Conservation (phyloP, 2,797 vertebrate genomes). For the Gephyroberyx darwinii region DNA sequence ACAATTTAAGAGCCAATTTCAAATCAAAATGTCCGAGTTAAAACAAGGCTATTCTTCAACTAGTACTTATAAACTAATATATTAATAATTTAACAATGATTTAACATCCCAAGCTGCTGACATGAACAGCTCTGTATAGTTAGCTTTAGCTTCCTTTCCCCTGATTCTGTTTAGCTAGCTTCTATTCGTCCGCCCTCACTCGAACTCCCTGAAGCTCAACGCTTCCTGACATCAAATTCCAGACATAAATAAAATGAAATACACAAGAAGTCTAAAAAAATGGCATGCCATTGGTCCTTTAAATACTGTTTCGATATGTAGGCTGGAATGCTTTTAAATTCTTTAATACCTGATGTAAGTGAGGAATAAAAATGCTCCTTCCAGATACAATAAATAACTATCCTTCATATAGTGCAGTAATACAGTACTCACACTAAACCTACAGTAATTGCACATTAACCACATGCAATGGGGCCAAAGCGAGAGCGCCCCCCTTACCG, state of each 20-base stretch:
- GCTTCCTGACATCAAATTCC: conserved; percentile 54
- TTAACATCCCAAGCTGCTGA: conserved; percentile 48
- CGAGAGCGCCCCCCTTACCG: conserved; percentile 25
- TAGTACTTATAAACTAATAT: conserved; percentile 72
- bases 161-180: conserved; percentile 63
- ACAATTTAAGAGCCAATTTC: conserved; percentile 63
- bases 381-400: conserved; percentile 81
- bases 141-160: conserved; percentile 61
- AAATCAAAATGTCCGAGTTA: conserved; percentile 57
- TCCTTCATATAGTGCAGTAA: conserved; percentile 83
- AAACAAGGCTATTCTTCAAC: conserved; percentile 55
- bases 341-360: conserved; percentile 83
- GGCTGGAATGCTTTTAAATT: conserved; percentile 82
- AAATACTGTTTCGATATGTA: conserved; percentile 79
- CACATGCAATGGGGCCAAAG: conserved; percentile 72
- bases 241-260: conserved; percentile 74
- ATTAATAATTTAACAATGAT: conserved; percentile 79
- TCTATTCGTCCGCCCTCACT: conserved; percentile 41
- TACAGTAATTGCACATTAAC: conserved; percentile 87
- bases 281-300: conserved; percentile 80
- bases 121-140: conserved; percentile 43
- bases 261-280: conserved; percentile 64
- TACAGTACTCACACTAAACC: conserved; percentile 82
- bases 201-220: conserved; percentile 72
- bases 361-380: conserved; percentile 76